Evolutionary conservation across 2,888 invertebrate species (phyloP).

Genomic region (Adela reaumurella): DNA sequence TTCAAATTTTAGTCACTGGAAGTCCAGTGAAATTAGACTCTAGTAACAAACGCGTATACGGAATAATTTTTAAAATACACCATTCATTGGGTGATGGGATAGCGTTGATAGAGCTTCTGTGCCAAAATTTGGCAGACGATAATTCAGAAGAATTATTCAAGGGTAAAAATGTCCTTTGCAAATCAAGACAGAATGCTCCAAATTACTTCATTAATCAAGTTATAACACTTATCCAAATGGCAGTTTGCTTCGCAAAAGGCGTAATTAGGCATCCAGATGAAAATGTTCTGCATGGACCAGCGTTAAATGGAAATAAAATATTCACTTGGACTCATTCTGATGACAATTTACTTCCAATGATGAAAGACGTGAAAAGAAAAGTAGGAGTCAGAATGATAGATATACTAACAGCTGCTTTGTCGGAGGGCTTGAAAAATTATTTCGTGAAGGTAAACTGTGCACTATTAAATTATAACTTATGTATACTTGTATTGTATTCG

Average conservation of each 20-base stretch:
- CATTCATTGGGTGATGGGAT: slow-evolving; percentile 55
- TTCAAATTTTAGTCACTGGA: slow-evolving; percentile 47
- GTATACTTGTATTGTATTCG: slow-evolving; percentile 12
- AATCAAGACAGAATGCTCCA: slow-evolving; percentile 12
- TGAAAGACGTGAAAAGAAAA: slow-evolving; percentile 28
- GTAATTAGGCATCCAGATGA: slow-evolving; percentile 27
- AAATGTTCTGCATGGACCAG: slow-evolving; percentile 39
- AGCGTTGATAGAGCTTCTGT: slow-evolving; percentile 41
- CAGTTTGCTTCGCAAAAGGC: slow-evolving; percentile 22
- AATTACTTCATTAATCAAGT: slow-evolving; percentile 19
- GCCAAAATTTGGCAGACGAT: slow-evolving; percentile 39
- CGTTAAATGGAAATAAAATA: slow-evolving; percentile 35
- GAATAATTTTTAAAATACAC: slow-evolving; percentile 50
- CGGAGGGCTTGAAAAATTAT: slow-evolving; percentile 38
- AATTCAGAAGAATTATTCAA: slow-evolving; percentile 2
- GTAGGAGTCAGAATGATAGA: slow-evolving; percentile 37
- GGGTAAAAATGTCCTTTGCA: neutral
- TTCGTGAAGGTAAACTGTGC: slow-evolving; percentile 26
- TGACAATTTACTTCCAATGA: slow-evolving; percentile 27
- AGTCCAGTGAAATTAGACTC: slow-evolving; percentile 13
- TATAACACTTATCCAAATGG: slow-evolving; percentile 20
- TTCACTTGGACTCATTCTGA: slow-evolving; percentile 33
- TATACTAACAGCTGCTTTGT: slow-evolving; percentile 42
- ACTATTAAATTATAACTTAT: slow-evolving; percentile 7
- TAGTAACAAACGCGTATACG: slow-evolving; percentile 22